These are phyloP conservation scores for Chionomys nivalis DNA, from an alignment of 2,113 vertebrate species.

Conservation along the genomic window DNA sequence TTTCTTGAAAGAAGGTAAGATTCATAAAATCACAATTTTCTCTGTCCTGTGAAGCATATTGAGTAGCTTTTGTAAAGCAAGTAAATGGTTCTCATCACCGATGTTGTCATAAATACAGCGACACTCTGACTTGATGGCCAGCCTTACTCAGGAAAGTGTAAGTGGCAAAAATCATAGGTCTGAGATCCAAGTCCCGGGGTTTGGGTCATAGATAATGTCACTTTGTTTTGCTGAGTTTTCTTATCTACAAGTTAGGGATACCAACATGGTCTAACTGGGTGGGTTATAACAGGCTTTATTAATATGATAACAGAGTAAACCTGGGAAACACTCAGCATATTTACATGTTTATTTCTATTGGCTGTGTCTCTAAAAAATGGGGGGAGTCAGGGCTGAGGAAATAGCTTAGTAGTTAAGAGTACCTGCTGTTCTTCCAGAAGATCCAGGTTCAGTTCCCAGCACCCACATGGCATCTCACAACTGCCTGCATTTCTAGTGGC, in stretches of 20 bases:
- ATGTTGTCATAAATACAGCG: neutral
- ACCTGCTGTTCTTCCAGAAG: neutral
- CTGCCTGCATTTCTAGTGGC: neutral
- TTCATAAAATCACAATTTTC: neutral
- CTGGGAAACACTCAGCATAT: too few species aligned
- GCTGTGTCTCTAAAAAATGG: neutral
- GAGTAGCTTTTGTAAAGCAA: neutral
- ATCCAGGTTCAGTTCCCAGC: neutral
- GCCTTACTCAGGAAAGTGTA: neutral
- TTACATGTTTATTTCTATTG: neutral
- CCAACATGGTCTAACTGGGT: accelerated
- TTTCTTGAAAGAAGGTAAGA: neutral
- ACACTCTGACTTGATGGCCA: neutral
- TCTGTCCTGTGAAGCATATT: neutral
- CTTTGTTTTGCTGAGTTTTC: neutral
- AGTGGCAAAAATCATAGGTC: neutral
- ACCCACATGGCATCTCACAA: neutral
- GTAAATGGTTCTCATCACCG: neutral
- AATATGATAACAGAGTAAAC: neutral
- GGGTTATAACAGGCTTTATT: neutral
- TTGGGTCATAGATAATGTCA: neutral
- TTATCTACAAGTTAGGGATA: too few species aligned
- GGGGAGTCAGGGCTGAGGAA: too few species aligned
- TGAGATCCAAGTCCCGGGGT: neutral
- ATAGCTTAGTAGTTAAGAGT: neutral